These are phyloP conservation scores for Oceanodroma leucorhoa DNA, from an alignment of 2,797 vertebrate genomes.

Conservation along the genomic window DNA sequence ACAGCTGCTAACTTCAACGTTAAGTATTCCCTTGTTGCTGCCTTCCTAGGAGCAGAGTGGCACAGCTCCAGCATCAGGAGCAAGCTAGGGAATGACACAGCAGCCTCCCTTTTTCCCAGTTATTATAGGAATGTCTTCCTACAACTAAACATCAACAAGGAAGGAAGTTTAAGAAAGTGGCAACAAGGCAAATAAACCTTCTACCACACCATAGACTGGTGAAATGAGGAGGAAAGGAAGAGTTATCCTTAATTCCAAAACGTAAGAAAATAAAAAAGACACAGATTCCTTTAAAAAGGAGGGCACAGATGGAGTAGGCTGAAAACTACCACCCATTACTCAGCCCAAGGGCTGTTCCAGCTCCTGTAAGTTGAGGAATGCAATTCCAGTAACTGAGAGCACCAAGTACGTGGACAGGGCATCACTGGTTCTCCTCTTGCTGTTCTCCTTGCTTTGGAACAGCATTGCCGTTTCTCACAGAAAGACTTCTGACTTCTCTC, in stretches of 20 bases:
- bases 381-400: not conserved
- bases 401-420: not conserved
- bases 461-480: not conserved
- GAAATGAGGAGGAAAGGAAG: not conserved
- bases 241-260: not conserved
- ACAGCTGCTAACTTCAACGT: conserved; percentile 45
- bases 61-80: conserved; percentile 1
- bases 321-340: not conserved
- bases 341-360: not conserved
- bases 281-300: conserved; percentile 2
- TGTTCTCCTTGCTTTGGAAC: not conserved
- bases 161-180: not conserved
- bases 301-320: not conserved
- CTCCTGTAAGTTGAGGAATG: not conserved
- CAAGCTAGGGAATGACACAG: not conserved
- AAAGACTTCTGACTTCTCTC: not conserved
- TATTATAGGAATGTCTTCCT: not conserved
- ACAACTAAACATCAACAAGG: not conserved
- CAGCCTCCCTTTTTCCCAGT: not conserved
- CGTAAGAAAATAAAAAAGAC: not conserved
- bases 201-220: not conserved
- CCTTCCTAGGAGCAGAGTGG: conserved; percentile 34
- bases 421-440: not conserved
- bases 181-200: not conserved
- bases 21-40: conserved; percentile 32